Percentiles rank a stretch among this genome's conserved stretches.
Evolutionary conservation across 2,797 vertebrate genomes (phyloP).

Genomic region (Rhabdomys pumilio): DNA sequence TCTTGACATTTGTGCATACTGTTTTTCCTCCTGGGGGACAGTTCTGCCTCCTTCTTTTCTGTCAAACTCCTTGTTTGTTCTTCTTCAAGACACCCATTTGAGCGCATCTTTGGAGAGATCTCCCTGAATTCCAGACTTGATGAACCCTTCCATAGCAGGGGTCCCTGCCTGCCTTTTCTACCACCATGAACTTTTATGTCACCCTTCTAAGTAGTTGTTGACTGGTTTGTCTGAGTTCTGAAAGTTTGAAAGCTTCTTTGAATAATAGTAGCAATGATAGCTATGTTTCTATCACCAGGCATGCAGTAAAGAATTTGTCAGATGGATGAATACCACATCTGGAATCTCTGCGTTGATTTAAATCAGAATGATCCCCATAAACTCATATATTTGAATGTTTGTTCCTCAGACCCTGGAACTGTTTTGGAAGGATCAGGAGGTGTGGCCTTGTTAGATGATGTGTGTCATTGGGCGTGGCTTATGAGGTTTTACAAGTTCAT

Average conservation of each 20-base stretch:
- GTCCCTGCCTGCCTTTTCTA: fast-evolving
- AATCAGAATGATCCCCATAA: background rate
- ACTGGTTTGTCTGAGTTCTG: background rate
- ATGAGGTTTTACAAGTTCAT: background rate
- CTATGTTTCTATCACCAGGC: background rate
- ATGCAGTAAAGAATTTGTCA: background rate
- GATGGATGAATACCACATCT: background rate
- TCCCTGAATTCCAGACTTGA: background rate
- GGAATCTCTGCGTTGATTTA: background rate
- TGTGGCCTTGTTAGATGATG: background rate
- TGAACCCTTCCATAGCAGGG: background rate
- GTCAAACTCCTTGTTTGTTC: background rate
- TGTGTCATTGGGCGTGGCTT: background rate
- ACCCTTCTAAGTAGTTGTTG: background rate
- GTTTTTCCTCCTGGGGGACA: background rate
- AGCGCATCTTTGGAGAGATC: background rate
- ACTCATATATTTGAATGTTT: background rate
- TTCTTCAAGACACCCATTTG: background rate
- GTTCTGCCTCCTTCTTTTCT: background rate
- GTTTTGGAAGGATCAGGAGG: background rate
- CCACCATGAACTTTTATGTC: background rate
- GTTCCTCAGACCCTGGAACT: background rate
- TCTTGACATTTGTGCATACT: background rate
- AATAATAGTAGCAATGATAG: background rate
- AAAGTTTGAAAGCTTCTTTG: background rate